phyloP scores from a whole-genome alignment of 1,140 invertebrate genomes.

The Trachelipus rathkii region DNA sequence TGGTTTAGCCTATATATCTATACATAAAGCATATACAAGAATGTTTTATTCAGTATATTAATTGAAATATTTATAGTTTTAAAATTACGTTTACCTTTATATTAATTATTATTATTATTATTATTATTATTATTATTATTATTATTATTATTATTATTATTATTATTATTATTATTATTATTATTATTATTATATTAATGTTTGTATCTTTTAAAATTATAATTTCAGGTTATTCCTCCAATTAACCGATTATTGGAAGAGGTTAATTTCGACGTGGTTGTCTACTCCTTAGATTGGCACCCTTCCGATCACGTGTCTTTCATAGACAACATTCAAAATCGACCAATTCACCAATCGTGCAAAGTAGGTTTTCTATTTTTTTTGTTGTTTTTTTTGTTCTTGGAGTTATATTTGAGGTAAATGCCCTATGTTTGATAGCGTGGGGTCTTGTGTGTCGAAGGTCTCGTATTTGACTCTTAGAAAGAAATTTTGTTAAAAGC shows the following conservation, averaged over 20 bases:
- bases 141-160: background rate
- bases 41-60: background rate
- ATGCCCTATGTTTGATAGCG: too few relatives aligned
- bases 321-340: constrained; percentile 76
- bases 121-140: background rate
- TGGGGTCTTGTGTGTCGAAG: too few relatives aligned
- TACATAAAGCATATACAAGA: background rate
- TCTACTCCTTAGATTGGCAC: constrained; percentile 97
- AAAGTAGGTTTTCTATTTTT: constrained; percentile 46
- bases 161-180: constrained; percentile 12
- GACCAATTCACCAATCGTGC: constrained; percentile 65
- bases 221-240: constrained; percentile 70
- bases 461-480: too few relatives aligned
- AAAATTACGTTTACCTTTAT: too few relatives aligned
- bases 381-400: too few relatives aligned
- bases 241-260: constrained; percentile 84
- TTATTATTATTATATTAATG: background rate
- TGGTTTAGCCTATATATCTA: background rate
- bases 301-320: constrained; percentile 94
- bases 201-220: constrained; percentile 34
- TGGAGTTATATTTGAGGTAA: too few relatives aligned
- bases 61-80: too few relatives aligned
- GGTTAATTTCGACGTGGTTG: constrained; percentile 83
- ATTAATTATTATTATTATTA: background rate
- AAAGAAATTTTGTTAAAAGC: too few relatives aligned